Evolutionary conservation across 92 coral and sea anemone genomes (phyloP), one percentile per base, ranked within the genome.

Genomic region (Epizoanthus rinbou): DNA sequence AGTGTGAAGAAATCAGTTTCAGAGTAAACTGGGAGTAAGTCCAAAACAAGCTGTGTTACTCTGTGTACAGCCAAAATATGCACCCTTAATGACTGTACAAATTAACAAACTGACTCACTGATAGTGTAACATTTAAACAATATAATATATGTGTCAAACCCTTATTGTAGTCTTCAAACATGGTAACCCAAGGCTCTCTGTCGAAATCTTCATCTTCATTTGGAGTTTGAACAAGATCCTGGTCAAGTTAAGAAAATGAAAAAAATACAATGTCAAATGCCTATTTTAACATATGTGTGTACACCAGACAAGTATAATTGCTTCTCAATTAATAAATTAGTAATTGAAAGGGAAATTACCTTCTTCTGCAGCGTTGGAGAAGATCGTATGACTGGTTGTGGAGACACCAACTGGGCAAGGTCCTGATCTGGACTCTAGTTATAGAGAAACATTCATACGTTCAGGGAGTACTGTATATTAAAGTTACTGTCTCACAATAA

Each of bases 181-280:
- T 97, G 83, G 73, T 76, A 22, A 88, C 76, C 99, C 99, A 97
- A 23, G 99, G 98, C 28, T 94, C 94, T 84, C 89, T 81, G 37
- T 23, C 81, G 75, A 97, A 97, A 8, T 97, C 99, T 71, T 94
- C 98, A 85, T 94, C 99, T 64, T 89, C 94, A 62, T 87, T 86
- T 54, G 84, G 22, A 19, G 60, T 69, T 62, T 83, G 71, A 19
- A 41, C 1, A 19, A 65, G 33, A 47, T 17, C 69, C 73, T 84
- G 7, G 50, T 24, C 13, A 15, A 58, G 8, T n/a, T 21, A 69
- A 74, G 10, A 52, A 84, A 19, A 8, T n/a, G 5, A 28, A 10
- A 70, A 60, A 45, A n/a, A 22, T 31, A 57, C 37, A 23, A 76
- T 54, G 9, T 45, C 45, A 68, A 28, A 28, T 37, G 43, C 1